phyloP scores from a whole-genome alignment of 2,797 vertebrate genomes.

The Pipistrellus nathusii region DNA sequence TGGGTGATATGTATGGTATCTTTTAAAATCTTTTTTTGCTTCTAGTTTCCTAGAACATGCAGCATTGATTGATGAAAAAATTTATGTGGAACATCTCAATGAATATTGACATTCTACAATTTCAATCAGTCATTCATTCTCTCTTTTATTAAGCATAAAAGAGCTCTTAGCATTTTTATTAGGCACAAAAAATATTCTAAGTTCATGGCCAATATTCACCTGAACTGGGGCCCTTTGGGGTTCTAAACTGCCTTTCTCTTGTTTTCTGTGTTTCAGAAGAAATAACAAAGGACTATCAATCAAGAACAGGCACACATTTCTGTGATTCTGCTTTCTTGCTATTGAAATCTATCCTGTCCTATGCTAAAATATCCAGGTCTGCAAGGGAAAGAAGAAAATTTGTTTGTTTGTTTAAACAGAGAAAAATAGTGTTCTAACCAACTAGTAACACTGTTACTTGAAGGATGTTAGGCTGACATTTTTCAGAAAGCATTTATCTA shows the following conservation, averaged over 20 bases:
- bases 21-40: neutral
- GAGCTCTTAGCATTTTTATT: neutral
- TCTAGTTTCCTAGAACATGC: neutral
- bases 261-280: neutral
- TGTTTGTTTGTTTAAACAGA: neutral
- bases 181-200: neutral
- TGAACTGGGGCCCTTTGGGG: neutral
- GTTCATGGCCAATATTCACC: neutral
- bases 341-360: neutral
- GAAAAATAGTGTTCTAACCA: neutral
- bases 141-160: neutral
- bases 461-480: neutral
- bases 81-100: neutral
- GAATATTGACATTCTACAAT: neutral
- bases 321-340: neutral
- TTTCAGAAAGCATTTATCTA: slow-evolving; percentile 37
- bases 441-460: neutral
- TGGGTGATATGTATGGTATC: neutral
- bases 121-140: neutral
- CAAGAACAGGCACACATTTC: neutral
- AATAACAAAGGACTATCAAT: neutral
- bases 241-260: neutral
- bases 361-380: neutral
- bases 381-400: neutral
- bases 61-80: neutral